Evolutionary conservation across 2,888 invertebrate species (phyloP).

Genomic region (Auanema sp.): DNA sequence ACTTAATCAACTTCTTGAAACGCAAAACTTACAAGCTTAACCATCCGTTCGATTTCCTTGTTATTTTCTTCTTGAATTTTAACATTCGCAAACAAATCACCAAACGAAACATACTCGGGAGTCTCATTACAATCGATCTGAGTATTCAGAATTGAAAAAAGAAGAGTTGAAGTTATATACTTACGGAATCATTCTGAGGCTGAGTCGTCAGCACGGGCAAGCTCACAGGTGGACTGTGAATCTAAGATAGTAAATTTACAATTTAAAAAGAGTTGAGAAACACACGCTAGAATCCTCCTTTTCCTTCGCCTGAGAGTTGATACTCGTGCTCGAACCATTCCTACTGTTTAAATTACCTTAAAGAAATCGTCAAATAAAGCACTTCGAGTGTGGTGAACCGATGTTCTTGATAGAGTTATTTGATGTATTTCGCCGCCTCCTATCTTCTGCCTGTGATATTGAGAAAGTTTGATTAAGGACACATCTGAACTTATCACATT

Average conservation of each 20-base stretch:
- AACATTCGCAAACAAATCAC: slow-evolving; percentile 11
- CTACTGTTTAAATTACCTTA: neutral
- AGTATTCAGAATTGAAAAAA: no score
- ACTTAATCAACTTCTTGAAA: neutral
- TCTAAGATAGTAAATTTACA: no score
- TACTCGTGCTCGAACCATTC: neutral
- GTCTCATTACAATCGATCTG: neutral
- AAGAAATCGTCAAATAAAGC: neutral
- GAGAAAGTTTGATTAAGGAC: slow-evolving; percentile 17
- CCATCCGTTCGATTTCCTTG: slow-evolving; percentile 10
- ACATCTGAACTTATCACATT: slow-evolving; percentile 9
- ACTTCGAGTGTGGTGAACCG: neutral
- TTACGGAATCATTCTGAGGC: no score
- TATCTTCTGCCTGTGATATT: slow-evolving; percentile 17
- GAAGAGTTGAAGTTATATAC: no score
- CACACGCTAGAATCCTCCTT: no score
- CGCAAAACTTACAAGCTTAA: neutral
- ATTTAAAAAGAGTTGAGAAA: no score
- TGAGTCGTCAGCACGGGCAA: no score
- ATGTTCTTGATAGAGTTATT: neutral
- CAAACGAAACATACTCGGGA: slow-evolving; percentile 12
- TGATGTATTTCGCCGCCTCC: slow-evolving; percentile 1
- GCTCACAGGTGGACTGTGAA: no score
- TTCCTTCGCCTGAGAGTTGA: neutral
- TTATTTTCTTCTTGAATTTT: slow-evolving; percentile 19